These are phyloP conservation scores for Drosophila pallidifrons DNA, from an alignment of 1,140 invertebrate species.

Conservation along the genomic window DNA sequence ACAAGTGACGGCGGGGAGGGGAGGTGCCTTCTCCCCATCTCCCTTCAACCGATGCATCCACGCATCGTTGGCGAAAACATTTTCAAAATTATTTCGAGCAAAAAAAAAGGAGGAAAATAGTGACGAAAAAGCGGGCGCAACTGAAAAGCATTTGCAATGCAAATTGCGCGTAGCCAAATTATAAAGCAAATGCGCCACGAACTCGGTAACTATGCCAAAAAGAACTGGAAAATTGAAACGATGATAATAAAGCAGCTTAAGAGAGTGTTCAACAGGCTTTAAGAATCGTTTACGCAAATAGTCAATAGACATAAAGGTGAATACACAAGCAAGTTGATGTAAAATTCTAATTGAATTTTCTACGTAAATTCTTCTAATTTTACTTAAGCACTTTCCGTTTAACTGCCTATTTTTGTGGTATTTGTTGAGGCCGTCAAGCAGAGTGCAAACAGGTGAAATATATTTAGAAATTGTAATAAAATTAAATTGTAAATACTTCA, in stretches of 20 bases:
- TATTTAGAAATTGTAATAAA: no score
- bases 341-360: no score
- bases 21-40: neutral
- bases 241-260: neutral
- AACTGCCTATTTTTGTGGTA: no score
- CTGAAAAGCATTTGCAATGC: constrained; percentile 51
- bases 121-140: constrained; percentile 24
- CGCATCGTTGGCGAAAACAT: constrained; percentile 60
- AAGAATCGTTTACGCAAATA: no score
- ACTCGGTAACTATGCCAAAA: constrained; percentile 26
- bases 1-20: neutral
- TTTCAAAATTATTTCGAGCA: constrained; percentile 47
- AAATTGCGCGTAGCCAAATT: constrained; percentile 66
- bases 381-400: no score
- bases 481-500: no score
- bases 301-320: no score
- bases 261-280: neutral
- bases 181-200: constrained; percentile 33
- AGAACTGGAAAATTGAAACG: constrained; percentile 2
- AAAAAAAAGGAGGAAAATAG: constrained; percentile 29
- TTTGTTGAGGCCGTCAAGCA: no score
- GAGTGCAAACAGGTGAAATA: no score
- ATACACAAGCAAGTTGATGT: no score
- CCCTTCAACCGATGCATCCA: constrained; percentile 8
- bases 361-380: no score